Conservation (phyloP, 2,888 invertebrate species). For the Endotricha flammealis region DNA sequence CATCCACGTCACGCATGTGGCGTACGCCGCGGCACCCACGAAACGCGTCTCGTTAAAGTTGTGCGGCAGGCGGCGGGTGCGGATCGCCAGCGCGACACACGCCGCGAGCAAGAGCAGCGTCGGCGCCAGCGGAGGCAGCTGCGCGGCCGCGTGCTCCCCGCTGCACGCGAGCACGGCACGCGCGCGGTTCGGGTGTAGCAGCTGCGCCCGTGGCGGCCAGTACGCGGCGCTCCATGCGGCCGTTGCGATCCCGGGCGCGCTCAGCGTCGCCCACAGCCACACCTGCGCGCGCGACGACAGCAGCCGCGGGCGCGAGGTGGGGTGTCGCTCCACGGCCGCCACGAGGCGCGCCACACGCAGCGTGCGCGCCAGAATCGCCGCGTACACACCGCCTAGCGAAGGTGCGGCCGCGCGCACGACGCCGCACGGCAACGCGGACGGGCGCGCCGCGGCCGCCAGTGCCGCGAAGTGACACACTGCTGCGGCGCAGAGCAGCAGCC, state of each 20-base stretch:
- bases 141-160: slow-evolving; percentile 62
- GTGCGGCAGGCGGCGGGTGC: slow-evolving; percentile 87
- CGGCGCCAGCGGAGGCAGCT: slow-evolving; percentile 82
- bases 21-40: slow-evolving; percentile 90
- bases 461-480: slow-evolving; percentile 74
- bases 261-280: slow-evolving; percentile 80
- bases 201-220: slow-evolving; percentile 66
- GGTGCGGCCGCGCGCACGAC: slow-evolving; percentile 34
- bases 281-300: slow-evolving; percentile 71
- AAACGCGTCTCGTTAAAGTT: slow-evolving; percentile 88
- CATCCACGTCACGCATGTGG: slow-evolving; percentile 87
- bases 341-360: slow-evolving; percentile 39
- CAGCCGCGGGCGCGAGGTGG: slow-evolving; percentile 25
- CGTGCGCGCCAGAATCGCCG: slow-evolving; percentile 38
- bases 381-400: slow-evolving; percentile 37
- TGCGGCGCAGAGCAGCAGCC: slow-evolving; percentile 78
- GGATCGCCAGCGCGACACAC: slow-evolving; percentile 88
- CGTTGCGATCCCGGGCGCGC: slow-evolving; percentile 51
- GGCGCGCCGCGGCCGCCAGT: slow-evolving; percentile 73
- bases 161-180: slow-evolving; percentile 81
- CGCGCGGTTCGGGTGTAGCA: slow-evolving; percentile 67
- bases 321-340: slow-evolving; percentile 45
- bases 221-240: slow-evolving; percentile 80
- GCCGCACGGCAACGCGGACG: slow-evolving; percentile 26
- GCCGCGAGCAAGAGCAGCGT: slow-evolving; percentile 84